Conservation (phyloP, 2,888 invertebrate species). For the Latrodectus elegans region DNA sequence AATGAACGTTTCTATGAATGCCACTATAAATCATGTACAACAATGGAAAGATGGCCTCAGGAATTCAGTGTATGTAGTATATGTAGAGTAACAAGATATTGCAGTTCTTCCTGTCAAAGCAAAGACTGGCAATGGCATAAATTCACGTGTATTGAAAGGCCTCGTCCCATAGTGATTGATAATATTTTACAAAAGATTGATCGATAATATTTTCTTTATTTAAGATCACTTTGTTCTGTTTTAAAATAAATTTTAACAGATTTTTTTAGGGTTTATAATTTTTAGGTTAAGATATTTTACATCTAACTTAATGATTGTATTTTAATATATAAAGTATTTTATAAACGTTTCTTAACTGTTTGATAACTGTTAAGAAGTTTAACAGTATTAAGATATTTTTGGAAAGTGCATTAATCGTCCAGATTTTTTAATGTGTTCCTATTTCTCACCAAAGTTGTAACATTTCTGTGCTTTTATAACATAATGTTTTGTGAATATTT, state of each 20-base stretch:
- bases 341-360: background rate
- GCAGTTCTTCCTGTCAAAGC: slow-evolving; percentile 77
- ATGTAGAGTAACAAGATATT: slow-evolving; percentile 77
- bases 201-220: background rate
- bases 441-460: slow-evolving; percentile 59
- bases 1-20: slow-evolving; percentile 77
- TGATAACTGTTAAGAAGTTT: background rate
- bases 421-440: slow-evolving; percentile 52
- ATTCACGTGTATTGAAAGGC: slow-evolving; percentile 75
- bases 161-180: slow-evolving; percentile 35
- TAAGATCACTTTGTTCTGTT: background rate
- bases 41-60: slow-evolving; percentile 76
- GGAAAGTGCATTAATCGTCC: background rate
- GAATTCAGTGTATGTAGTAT: slow-evolving; percentile 78
- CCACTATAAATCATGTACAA: slow-evolving; percentile 77
- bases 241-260: background rate
- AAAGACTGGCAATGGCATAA: slow-evolving; percentile 77
- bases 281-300: background rate
- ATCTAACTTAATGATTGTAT: background rate
- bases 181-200: background rate
- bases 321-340: background rate
- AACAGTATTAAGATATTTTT: background rate
- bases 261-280: background rate
- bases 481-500: slow-evolving; percentile 38
- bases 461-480: slow-evolving; percentile 49